Base-by-base conservation (phyloP, 2,888 invertebrate genomes). In the Ormyrus labotus region DNA sequence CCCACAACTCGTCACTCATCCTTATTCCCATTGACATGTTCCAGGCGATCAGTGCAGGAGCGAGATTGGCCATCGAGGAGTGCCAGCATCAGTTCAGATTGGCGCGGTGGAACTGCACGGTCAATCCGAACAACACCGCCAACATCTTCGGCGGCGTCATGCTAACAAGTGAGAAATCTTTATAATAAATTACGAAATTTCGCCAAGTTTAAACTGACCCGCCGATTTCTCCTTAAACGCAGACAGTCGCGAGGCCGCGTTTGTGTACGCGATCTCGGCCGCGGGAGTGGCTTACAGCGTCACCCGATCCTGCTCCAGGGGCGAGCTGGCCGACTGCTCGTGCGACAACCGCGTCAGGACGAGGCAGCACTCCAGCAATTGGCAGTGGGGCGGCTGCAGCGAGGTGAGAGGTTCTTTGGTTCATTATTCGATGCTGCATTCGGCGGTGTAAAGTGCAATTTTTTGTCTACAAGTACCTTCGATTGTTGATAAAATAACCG, bases 361-460 rank as follows among this genome's bases (percentile, higher is more conserved):
- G 81, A 91, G 91, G 83, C 94, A 94, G n/a, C 94, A 94, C 7
- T 94, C 95, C 48, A 93, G 95, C 83, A 94, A 95, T 85, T 96
- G 96, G 96, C 96, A 97, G 91, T 98, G 98, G 98, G 97, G 97
- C 81, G 97, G 97, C 0, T 98, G 98, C 91, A 97, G 97, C 57
- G 97, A 97, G 93, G 96, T 94, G 58, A 73, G 34, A 34, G 34
- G 0, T 4, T 3, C 34, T 4, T 34, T 34, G 1, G 19, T 19
- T 4, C 34, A 34, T 34, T 34, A 34, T 34, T 34, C 34, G 3
- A 34, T 3, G 2, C 34, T 19, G 34, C 34, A 34, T 34, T 3
- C 34, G 34, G 4, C 34, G 34, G 4, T 34, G 34, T 4, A 34
- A 34, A 34, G 34, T 19, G 19, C 19, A 19, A 19, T 19, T 19